Conservation (phyloP, 2,888 invertebrate genomes). For the Metallyticus violacea region DNA sequence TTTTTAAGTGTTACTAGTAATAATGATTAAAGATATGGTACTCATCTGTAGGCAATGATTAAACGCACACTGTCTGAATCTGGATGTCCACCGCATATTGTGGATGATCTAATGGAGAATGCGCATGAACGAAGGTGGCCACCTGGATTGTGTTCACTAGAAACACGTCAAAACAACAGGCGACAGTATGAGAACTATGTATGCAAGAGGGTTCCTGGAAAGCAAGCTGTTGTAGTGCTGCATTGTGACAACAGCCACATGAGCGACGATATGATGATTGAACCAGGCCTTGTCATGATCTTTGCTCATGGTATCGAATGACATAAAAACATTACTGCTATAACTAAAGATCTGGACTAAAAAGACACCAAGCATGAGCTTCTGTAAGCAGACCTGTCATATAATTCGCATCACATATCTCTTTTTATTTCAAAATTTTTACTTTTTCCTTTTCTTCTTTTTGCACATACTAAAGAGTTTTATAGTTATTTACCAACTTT, state of each 20-base stretch:
- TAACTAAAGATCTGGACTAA: not conserved
- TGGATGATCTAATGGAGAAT: constrained; percentile 95
- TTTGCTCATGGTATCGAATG: constrained; percentile 93
- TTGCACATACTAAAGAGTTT: not conserved
- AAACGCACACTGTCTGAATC: constrained; percentile 89
- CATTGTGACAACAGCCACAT: constrained; percentile 94
- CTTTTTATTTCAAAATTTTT: not conserved
- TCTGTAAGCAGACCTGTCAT: not conserved
- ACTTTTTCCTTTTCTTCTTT: not conserved
- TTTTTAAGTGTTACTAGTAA: constrained; percentile 32
- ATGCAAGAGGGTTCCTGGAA: constrained; percentile 91
- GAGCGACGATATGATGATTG: constrained; percentile 93
- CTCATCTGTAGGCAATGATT: constrained; percentile 74
- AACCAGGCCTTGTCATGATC: constrained; percentile 96
- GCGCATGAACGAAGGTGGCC: constrained; percentile 97
- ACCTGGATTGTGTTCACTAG: constrained; percentile 84
- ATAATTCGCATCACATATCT: not conserved
- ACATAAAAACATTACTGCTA: constrained; percentile 3
- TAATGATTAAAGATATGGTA: no score
- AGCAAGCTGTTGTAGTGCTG: constrained; percentile 92
- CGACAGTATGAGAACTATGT: constrained; percentile 92
- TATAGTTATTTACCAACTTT: not conserved
- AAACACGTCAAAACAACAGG: constrained; percentile 91
- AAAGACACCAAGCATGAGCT: not conserved
- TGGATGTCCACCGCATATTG: constrained; percentile 89